A percentile compares a stretch with the other conserved stretches of the same genome.
phyloP scores from a whole-genome alignment of 92 coral and sea anemone genomes.

The Porites cylindrica region DNA sequence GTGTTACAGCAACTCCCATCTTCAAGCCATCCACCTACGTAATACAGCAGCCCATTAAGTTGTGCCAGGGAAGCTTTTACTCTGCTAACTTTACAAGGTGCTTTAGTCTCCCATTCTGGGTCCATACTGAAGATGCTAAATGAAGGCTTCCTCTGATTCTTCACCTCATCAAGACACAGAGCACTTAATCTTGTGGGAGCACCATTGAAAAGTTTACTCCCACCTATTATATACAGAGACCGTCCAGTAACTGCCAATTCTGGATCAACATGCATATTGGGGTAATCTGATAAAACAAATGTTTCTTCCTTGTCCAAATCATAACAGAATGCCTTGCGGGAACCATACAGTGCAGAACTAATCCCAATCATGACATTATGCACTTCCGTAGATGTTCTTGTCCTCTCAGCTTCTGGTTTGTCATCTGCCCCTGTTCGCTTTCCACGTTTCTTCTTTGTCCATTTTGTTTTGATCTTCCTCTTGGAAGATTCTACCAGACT shows the following conservation, averaged over 20 bases:
- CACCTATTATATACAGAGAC: constrained; percentile 79
- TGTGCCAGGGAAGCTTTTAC: constrained; percentile 63
- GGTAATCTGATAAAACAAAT: constrained; percentile 58
- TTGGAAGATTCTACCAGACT: constrained; percentile 10
- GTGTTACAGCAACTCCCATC: constrained; percentile 53
- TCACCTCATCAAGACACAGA: constrained; percentile 63
- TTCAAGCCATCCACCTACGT: constrained; percentile 78
- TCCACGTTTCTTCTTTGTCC: constrained; percentile 39
- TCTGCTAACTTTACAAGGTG: constrained; percentile 69
- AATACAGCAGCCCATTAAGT: constrained; percentile 68
- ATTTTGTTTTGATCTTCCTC: constrained; percentile 40
- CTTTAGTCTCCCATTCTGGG: constrained; percentile 71
- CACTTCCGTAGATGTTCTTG: constrained; percentile 70
- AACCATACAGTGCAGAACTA: constrained; percentile 57
- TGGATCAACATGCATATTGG: constrained; percentile 65
- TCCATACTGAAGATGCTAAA: constrained; percentile 7
- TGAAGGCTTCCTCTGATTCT: constrained; percentile 32
- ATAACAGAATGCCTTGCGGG: constrained; percentile 78
- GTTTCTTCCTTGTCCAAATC: constrained; percentile 76
- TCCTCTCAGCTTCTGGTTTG: neutral
- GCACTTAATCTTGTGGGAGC: constrained; percentile 61
- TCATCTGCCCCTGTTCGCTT: constrained; percentile 15
- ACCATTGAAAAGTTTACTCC: constrained; percentile 63
- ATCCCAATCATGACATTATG: constrained; percentile 70
- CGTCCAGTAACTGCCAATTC: constrained; percentile 66